Percentiles rank a stretch among this genome's conserved stretches.
Evolutionary conservation across 2,797 vertebrate genomes (phyloP).

Genomic region (Rhinoraja longicauda): DNA sequence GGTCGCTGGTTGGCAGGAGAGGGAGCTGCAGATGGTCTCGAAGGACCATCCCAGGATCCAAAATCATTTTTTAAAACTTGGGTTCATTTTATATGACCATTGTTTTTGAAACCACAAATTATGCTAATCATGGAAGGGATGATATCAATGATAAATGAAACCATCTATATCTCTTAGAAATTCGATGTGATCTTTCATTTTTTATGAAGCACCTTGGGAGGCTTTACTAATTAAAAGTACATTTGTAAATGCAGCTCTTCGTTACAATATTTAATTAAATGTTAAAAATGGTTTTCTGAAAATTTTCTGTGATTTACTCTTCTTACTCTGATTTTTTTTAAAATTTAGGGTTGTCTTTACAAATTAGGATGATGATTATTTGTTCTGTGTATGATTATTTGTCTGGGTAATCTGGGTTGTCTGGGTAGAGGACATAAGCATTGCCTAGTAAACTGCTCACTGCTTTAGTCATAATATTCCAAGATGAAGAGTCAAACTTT

Average conservation of each 20-base stretch:
- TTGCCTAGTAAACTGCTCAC: neutral
- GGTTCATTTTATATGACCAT: neutral
- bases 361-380: neutral
- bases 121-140: neutral
- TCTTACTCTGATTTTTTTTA: neutral
- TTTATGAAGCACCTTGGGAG: neutral
- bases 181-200: neutral
- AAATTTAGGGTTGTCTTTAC: neutral
- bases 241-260: neutral
- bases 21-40: too few species aligned
- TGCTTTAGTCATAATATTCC: neutral
- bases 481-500: neutral
- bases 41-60: neutral
- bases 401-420: neutral
- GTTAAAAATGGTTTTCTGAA: neutral
- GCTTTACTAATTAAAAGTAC: neutral
- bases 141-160: neutral
- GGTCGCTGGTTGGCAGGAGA: too few species aligned
- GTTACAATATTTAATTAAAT: neutral
- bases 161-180: neutral
- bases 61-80: neutral
- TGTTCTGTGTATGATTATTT: neutral
- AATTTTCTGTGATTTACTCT: neutral
- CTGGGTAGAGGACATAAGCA: neutral
- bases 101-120: neutral